These are phyloP conservation scores for Psilopogon haemacephalus DNA, from an alignment of 2,113 vertebrate species.

Conservation along the genomic window DNA sequence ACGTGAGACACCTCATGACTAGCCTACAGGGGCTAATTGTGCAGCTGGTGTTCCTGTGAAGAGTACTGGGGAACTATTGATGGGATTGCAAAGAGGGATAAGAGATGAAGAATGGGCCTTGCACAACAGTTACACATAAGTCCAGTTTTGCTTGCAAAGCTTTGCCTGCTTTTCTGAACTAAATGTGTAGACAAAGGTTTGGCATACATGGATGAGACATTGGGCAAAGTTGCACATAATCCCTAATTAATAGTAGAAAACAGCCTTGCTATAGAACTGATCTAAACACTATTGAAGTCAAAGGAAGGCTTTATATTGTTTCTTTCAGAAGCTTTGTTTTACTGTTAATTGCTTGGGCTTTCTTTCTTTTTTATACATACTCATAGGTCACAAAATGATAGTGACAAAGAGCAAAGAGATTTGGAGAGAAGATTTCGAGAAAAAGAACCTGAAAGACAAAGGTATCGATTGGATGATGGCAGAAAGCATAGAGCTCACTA, in stretches of 20 bases:
- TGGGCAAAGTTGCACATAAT: background rate
- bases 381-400: constrained; percentile 84
- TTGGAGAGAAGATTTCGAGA: constrained; percentile 84
- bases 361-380: constrained; percentile 25
- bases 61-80: background rate
- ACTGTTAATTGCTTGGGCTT: constrained; percentile 37
- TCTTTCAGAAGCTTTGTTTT: background rate
- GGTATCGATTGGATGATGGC: constrained; percentile 83
- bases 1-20: background rate
- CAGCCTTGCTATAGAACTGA: background rate
- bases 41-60: background rate
- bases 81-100: background rate
- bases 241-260: background rate
- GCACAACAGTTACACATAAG: background rate
- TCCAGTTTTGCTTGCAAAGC: background rate
- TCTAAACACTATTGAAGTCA: background rate
- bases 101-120: background rate
- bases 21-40: background rate
- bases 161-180: background rate
- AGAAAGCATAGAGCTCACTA: constrained; percentile 87
- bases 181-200: background rate
- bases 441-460: constrained; percentile 82
- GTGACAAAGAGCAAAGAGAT: constrained; percentile 88
- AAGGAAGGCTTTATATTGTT: background rate
- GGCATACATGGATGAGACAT: background rate